phyloP scores from a whole-genome alignment of 1,140 invertebrate species.

The Aethina tumida region DNA sequence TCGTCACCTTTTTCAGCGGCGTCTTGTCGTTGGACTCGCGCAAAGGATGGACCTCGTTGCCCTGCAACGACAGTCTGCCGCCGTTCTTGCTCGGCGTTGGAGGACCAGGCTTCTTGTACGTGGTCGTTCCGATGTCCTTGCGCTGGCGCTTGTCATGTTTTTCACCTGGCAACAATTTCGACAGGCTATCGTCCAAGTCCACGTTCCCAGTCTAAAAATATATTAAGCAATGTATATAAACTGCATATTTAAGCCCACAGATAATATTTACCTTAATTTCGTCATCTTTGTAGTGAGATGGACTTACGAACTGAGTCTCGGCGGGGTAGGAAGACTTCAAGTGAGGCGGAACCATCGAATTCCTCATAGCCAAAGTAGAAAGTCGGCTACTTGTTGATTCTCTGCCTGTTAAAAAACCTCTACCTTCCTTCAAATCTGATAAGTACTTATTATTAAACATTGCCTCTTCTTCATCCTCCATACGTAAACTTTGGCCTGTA shows the following conservation, averaged over 20 bases:
- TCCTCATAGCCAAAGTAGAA: conserved; percentile 67
- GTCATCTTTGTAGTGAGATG: conserved; percentile 49
- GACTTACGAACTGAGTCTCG: conserved; percentile 61
- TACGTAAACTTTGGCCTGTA: conserved; percentile 46
- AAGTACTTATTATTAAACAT: conserved; percentile 68
- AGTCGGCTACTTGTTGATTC: conserved; percentile 39
- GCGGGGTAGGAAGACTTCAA: conserved; percentile 81
- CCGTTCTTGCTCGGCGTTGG: conserved; percentile 76
- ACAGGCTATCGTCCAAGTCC: conserved; percentile 49
- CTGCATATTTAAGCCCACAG: background rate
- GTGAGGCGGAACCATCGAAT: conserved; percentile 79
- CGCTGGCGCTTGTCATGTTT: conserved; percentile 41
- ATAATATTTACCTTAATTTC: conserved; percentile 57
- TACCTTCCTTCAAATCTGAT: conserved; percentile 49
- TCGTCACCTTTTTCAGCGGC: conserved; percentile 28
- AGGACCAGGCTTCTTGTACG: conserved; percentile 72
- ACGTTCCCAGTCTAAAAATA: conserved; percentile 41
- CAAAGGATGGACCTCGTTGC: conserved; percentile 31
- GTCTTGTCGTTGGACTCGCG: conserved; percentile 25
- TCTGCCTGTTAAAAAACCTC: conserved; percentile 22
- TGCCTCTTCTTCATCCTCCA: conserved; percentile 75
- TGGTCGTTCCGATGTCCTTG: conserved; percentile 49
- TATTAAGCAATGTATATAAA: conserved; percentile 2
- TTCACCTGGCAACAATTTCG: conserved; percentile 45
- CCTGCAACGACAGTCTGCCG: conserved; percentile 54